Evolutionary conservation across 2,797 vertebrate species (phyloP).

Genomic region (Neopelma chrysocephalum): DNA sequence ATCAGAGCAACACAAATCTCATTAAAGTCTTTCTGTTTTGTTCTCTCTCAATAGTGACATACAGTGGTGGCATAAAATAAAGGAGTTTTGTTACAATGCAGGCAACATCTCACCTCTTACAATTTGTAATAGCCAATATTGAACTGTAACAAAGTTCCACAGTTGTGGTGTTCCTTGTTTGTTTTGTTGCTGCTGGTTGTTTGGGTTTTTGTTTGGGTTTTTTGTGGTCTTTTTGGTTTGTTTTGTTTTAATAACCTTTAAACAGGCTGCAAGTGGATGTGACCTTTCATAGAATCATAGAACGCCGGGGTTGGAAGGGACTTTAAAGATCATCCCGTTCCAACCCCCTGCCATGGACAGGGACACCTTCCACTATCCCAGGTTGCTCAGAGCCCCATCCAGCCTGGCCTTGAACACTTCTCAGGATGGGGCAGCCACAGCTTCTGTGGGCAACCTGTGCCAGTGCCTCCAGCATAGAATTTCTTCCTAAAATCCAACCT

Average conservation of each 20-base stretch:
- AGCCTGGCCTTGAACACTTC: rapidly evolving
- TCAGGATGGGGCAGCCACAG: neutral
- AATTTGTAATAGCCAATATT: neutral
- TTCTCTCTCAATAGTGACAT: neutral
- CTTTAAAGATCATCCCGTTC: rapidly evolving
- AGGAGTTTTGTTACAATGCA: neutral
- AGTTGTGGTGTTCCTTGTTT: neutral
- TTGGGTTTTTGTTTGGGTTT: neutral
- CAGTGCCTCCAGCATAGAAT: neutral
- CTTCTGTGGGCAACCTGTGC: neutral
- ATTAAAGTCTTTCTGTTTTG: neutral
- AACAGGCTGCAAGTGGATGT: neutral
- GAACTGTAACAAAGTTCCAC: neutral
- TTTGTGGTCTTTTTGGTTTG: neutral
- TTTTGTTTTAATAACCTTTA: neutral
- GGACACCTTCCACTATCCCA: neutral
- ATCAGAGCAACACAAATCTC: neutral
- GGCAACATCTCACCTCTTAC: neutral
- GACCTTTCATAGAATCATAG: neutral
- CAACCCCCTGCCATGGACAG: rapidly evolving
- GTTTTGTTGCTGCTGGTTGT: neutral
- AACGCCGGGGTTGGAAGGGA: neutral
- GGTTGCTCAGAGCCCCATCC: neutral
- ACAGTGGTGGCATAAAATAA: neutral
- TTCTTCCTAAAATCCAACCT: rapidly evolving